Base-by-base conservation (phyloP, 2,797 vertebrate species). In the Lepus oiostolus region DNA sequence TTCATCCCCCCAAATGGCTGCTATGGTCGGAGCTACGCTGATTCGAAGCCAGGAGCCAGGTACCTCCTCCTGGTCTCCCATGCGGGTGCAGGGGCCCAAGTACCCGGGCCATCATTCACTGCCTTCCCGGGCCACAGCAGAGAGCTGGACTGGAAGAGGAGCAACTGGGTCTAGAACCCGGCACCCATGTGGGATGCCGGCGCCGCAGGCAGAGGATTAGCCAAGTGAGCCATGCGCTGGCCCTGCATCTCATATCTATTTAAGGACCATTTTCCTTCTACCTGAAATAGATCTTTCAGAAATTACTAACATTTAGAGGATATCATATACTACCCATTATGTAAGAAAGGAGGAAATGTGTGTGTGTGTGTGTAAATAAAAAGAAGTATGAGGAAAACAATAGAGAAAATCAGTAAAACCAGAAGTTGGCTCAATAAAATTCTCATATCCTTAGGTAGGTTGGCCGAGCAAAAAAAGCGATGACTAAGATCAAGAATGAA, bases 201-300 rank as follows among this genome's bases (percentile, higher is more conserved):
- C 8, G 7, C 42, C 42, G 42, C 42, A 47, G 42, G 42, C 42
- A 47, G 42, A 47, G 42, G 42, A 47, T 42, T 42, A 42, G 42
- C 42, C 42, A 42, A 47, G 8, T 8, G 42, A 47, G 42, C 42
- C 42, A 47, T 9, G 42, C 1, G 1, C 42, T 1, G 42, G 8
- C 42, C 42, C 42, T 2, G 8, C 42, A 47, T 8, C 42, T 47
- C 42, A 74, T 16, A 71, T 87, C 38, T 72, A 30, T 90, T 93
- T 92, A 68, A 47, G 54, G 71, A 63, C 68, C 9, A 42, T 81
- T 94, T 85, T 90, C 24, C 62, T 68, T 77, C n/a, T 19, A 26
- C n/a, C 47, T 82, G 26, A 90, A 67, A 60, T 89, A 32, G 4
- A 79, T 50, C 58, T 35, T 70, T 88, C 67, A 91, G 83, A 87